These are phyloP conservation scores for Prunella strophiata DNA, from an alignment of 2,797 vertebrate species.

Conservation along the genomic window DNA sequence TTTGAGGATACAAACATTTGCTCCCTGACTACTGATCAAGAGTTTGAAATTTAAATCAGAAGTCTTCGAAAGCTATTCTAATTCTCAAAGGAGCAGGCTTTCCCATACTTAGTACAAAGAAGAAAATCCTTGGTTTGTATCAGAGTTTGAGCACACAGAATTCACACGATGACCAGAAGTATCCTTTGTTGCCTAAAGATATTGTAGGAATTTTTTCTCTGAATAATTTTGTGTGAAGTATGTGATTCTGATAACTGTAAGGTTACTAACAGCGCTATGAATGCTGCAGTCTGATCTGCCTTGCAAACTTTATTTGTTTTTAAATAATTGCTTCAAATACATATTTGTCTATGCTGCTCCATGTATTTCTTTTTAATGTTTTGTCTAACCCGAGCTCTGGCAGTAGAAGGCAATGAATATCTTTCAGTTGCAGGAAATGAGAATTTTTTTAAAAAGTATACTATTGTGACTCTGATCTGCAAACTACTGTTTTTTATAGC, in stretches of 20 bases:
- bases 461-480: not conserved
- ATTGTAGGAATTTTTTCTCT: slow-evolving; percentile 12
- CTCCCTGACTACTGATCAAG: slow-evolving; percentile 75
- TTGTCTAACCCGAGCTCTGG: not conserved
- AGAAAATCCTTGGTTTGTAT: slow-evolving; percentile 73
- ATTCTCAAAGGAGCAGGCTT: slow-evolving; percentile 75
- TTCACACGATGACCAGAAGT: slow-evolving; percentile 70
- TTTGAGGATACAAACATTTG: slow-evolving; percentile 77
- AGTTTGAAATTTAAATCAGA: slow-evolving; percentile 84
- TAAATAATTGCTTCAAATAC: slow-evolving; percentile 18
- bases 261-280: not conserved
- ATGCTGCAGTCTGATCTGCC: slow-evolving; percentile 51
- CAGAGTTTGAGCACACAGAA: slow-evolving; percentile 57
- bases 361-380: slow-evolving; percentile 50
- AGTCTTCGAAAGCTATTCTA: slow-evolving; percentile 76
- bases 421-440: slow-evolving; percentile 10
- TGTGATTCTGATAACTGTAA: not conserved
- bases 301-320: slow-evolving; percentile 60
- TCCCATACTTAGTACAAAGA: slow-evolving; percentile 75
- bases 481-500: not conserved
- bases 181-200: slow-evolving; percentile 60
- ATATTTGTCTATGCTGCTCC: slow-evolving; percentile 23
- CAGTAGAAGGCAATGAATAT: slow-evolving; percentile 7
- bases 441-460: slow-evolving; percentile 9
- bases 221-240: slow-evolving; percentile 12